Evolutionary conservation across 2,113 vertebrate species (phyloP), one percentile per base, ranked within the genome.

Genomic region (Crotalus viridis): DNA sequence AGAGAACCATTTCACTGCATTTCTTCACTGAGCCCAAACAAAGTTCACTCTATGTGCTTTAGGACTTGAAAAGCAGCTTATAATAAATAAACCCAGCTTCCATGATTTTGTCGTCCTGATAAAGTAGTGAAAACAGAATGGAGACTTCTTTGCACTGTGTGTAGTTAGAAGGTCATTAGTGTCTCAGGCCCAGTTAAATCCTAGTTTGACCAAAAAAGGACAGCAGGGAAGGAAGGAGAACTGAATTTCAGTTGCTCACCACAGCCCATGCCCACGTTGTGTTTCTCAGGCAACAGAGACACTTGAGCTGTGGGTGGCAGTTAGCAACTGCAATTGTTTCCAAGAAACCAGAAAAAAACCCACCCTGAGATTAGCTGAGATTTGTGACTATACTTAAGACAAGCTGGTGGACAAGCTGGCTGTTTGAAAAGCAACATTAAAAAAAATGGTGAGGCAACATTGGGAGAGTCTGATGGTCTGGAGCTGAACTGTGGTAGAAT

Each of bases 231-330:
- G 94, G 94, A 93, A 93, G 92, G 94, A 96, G 91, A 64, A 26
- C 89, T 0, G 0, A 93, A 90, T 93, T 87, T 61, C 54, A 94
- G 0, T 95, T 94, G 91, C 19, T 95, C 94, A 92, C 26, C 90
- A 86, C 87, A 94, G 86, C 94, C 43, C 46, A 0, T 94, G 93
- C 96, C 96, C 96, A 96, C 90, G 48, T 95, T 93, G 90, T n/a
- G 93, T 97, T 97, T 96, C 96, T 97, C 92, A 93, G 96, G 96
- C 97, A 97, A 96, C 97, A 92, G 95, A 90, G 55, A 43, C 74
- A 54, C 90, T 91, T 91, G 55, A 85, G 91, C 13, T 54, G 96
- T 97, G 90, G 97, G 96, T 0, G 54, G 95, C 56, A 95, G 92
- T 90, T 93, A 93, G 95, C 95, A 64, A 48, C 92, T 94, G 94